phyloP scores from a whole-genome alignment of 2,797 vertebrate species.

The Chaetodon trifasciatus region DNA sequence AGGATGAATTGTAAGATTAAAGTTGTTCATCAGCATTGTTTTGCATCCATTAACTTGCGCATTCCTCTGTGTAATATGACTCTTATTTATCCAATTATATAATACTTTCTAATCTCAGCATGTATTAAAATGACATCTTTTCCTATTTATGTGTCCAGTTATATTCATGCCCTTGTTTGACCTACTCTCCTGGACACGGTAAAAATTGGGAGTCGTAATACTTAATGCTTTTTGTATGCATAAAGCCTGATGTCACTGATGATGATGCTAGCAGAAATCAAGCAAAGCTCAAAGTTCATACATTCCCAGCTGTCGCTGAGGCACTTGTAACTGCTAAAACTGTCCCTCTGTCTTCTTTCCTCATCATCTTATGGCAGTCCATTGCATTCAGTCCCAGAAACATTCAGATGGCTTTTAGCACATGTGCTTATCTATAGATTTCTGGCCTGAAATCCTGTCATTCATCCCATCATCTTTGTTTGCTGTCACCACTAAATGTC shows the following conservation, averaged over 20 bases:
- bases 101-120: neutral
- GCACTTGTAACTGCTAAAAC: conserved; percentile 22
- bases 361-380: conserved; percentile 18
- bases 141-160: conserved; percentile 3
- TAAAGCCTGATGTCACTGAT: conserved; percentile 4
- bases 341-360: conserved; percentile 20
- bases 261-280: conserved; percentile 26
- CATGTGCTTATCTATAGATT: conserved; percentile 7
- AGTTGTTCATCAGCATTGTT: conserved; percentile 29
- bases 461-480: conserved; percentile 40
- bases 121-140: neutral
- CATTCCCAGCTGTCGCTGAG: conserved; percentile 29
- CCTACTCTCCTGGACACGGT: neutral
- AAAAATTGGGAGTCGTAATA: neutral
- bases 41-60: conserved; percentile 17
- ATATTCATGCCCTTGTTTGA: neutral
- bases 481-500: conserved; percentile 29
- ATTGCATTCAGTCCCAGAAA: conserved; percentile 21
- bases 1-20: neutral
- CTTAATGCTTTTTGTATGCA: conserved; percentile 17
- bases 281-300: conserved; percentile 20
- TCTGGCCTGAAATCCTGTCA: conserved; percentile 27
- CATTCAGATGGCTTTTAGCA: conserved; percentile 11
- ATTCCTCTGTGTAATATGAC: neutral
- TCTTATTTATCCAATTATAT: conserved; percentile 9